These are phyloP conservation scores for Drosophila guanche DNA, from an alignment of 1,140 invertebrate species.

Conservation along the genomic window DNA sequence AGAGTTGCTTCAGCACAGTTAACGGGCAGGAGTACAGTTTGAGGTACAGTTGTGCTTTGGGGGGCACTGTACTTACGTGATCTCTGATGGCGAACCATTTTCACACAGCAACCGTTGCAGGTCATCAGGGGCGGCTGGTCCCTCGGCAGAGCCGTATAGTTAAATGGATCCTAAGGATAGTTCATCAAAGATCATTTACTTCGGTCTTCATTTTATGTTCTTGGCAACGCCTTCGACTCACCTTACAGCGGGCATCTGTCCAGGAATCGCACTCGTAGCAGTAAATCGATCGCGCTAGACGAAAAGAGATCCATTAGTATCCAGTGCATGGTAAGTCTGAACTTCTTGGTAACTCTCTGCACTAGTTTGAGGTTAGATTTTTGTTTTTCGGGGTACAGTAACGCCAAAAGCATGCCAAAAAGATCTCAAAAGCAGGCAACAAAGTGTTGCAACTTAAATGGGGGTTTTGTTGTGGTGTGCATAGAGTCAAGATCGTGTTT, in stretches of 20 bases:
- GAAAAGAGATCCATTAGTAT: constrained; percentile 45
- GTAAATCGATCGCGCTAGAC: constrained; percentile 91
- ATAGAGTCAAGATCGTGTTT: not conserved
- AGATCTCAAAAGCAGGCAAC: constrained; percentile 21
- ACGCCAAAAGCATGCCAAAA: constrained; percentile 40
- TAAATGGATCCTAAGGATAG: constrained; percentile 90
- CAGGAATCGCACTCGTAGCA: constrained; percentile 97
- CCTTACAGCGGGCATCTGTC: constrained; percentile 92
- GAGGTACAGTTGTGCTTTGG: not conserved
- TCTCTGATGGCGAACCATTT: constrained; percentile 95
- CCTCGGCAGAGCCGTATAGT: constrained; percentile 92
- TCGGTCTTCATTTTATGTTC: not conserved
- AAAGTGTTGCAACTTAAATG: constrained; percentile 1
- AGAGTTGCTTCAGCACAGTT: not conserved
- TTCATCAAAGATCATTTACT: not conserved
- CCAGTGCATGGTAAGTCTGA: not conserved
- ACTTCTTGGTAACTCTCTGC: not conserved
- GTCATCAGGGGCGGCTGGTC: constrained; percentile 93
- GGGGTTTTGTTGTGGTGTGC: not conserved
- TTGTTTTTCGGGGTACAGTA: constrained; percentile 24
- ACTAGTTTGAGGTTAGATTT: constrained; percentile 34
- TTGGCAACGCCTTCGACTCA: too few relatives aligned
- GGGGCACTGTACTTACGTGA: constrained; percentile 88
- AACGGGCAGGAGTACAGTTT: not conserved
- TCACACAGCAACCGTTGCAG: constrained; percentile 96